Percentiles rank a stretch among this genome's conserved stretches.
phyloP scores from a whole-genome alignment of 2,797 vertebrate species.

The Pelodytes ibericus region DNA sequence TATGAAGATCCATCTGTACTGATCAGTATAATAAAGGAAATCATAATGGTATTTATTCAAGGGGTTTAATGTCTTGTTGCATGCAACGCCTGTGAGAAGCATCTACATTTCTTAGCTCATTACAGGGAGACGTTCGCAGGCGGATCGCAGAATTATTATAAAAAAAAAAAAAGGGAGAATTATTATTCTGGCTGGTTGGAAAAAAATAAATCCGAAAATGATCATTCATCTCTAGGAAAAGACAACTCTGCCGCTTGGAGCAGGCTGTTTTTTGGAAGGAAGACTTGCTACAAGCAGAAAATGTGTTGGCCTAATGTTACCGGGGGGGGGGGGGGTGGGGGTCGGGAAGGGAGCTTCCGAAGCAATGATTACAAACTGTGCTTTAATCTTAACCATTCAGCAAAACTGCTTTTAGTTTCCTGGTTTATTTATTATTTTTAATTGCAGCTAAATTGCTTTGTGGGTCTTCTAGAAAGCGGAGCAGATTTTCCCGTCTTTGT shows the following conservation, averaged over 20 bases:
- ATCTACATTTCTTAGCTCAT: conserved; percentile 23
- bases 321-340: too few species aligned
- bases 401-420: conserved; percentile 22
- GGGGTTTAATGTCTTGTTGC: conserved; percentile 38
- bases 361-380: conserved; percentile 25
- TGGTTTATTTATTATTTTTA: too few species aligned
- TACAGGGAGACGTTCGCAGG: background rate
- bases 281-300: conserved; percentile 4
- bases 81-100: conserved; percentile 16
- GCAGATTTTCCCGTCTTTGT: too few species aligned
- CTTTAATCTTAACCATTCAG: conserved; percentile 19
- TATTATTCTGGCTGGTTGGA: conserved; percentile 9
- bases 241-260: conserved; percentile 21
- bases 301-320: conserved; percentile 5
- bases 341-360: conserved; percentile 4
- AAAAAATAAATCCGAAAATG: background rate
- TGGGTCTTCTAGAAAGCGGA: too few species aligned
- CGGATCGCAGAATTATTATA: background rate
- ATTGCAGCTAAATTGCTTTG: too few species aligned
- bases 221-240: conserved; percentile 6
- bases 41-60: conserved; percentile 49
- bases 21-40: conserved; percentile 39
- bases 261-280: background rate
- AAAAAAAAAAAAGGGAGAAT: background rate
- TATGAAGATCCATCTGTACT: conserved; percentile 46